Percentiles rank a stretch among this genome's conserved stretches.
These are phyloP conservation scores for Muscicapa comitata DNA, from an alignment of 2,797 vertebrate genomes.

Conservation along the genomic window DNA sequence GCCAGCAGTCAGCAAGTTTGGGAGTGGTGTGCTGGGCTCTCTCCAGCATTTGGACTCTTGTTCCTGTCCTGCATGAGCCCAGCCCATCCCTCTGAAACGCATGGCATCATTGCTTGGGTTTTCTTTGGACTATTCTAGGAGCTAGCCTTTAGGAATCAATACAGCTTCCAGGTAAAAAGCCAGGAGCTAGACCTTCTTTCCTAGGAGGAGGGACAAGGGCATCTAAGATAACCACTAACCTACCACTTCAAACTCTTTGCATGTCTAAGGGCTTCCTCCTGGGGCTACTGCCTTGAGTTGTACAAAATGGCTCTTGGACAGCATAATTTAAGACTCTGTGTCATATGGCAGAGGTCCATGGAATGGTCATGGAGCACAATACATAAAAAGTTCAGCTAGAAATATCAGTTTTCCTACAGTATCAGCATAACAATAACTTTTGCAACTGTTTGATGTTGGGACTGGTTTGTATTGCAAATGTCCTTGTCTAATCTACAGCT, in stretches of 20 bases:
- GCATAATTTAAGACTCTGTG: neutral
- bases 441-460: neutral
- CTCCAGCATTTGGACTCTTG: neutral
- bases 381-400: neutral
- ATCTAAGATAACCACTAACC: neutral
- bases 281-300: neutral
- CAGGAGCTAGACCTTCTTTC: neutral
- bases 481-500: neutral
- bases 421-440: neutral
- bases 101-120: neutral
- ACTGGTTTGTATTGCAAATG: slow-evolving; percentile 11
- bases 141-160: neutral
- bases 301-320: neutral
- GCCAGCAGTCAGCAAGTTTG: neutral
- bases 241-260: neutral
- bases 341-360: neutral
- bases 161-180: neutral
- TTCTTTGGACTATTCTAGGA: neutral
- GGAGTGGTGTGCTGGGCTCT: neutral
- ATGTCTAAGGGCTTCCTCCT: neutral
- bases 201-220: neutral
- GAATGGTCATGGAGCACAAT: neutral
- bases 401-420: neutral
- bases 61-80: neutral
- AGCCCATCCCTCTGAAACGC: neutral